phyloP scores from a whole-genome alignment of 2,888 invertebrate species.

The Iphiclides podalirius region DNA sequence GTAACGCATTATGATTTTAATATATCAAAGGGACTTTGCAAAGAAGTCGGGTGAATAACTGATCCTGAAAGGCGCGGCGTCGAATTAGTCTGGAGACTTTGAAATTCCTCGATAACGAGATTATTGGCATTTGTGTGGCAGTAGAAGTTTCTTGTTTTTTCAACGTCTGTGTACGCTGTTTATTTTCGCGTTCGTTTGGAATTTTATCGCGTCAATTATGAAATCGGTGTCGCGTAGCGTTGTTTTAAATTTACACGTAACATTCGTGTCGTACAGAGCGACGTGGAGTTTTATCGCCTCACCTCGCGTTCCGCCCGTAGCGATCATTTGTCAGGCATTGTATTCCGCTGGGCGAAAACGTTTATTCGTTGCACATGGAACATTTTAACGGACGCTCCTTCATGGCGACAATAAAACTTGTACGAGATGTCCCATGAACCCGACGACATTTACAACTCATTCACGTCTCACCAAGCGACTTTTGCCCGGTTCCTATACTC shows the following conservation, averaged over 20 bases:
- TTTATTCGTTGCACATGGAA: slow-evolving; percentile 55
- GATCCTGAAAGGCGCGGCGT: slow-evolving; percentile 16
- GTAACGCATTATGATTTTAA: slow-evolving; percentile 16
- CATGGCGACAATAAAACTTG: background rate
- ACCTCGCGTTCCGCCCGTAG: slow-evolving; percentile 60
- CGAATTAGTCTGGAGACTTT: slow-evolving; percentile 6
- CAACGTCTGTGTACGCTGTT: background rate
- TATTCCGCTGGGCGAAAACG: slow-evolving; percentile 54
- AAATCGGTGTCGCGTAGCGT: background rate
- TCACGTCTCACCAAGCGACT: no score
- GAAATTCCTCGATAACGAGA: slow-evolving; percentile 13
- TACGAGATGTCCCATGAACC: no score
- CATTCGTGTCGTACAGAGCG: slow-evolving; percentile 28
- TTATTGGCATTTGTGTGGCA: slow-evolving; percentile 6
- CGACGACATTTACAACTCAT: no score
- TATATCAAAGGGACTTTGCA: slow-evolving; percentile 20
- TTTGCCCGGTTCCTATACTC: no score
- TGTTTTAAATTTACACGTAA: slow-evolving; percentile 12
- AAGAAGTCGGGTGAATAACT: slow-evolving; percentile 18
- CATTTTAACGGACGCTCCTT: slow-evolving; percentile 50
- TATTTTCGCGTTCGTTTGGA: background rate
- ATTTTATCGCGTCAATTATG: background rate
- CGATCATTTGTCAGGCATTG: slow-evolving; percentile 67
- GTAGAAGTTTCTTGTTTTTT: background rate
- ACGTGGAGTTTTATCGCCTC: slow-evolving; percentile 51